Conservation (phyloP, 2,797 vertebrate species). For the Benthosema pterotum region DNA sequence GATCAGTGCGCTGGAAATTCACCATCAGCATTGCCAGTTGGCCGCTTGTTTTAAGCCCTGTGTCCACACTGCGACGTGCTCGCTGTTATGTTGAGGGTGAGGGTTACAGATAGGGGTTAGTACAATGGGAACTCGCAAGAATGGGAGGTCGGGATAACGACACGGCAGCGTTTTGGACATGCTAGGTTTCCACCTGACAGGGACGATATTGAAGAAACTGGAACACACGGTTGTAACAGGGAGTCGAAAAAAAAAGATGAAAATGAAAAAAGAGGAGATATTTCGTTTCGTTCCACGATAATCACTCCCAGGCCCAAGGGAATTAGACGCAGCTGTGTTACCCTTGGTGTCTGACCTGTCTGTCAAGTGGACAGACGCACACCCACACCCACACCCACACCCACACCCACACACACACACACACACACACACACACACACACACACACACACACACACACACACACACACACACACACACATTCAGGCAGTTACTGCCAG, state of each 20-base stretch:
- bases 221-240: conserved; percentile 7
- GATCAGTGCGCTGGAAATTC: too few relatives aligned
- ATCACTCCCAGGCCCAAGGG: conserved; percentile 61
- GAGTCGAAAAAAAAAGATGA: conserved; percentile 23
- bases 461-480: conserved; percentile 32
- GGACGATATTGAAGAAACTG: neutral
- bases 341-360: conserved; percentile 65
- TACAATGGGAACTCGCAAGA: too few relatives aligned
- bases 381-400: conserved; percentile 44
- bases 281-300: conserved; percentile 56
- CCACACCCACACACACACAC: conserved; percentile 24
- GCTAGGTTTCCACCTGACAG: too few relatives aligned
- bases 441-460: conserved; percentile 3
- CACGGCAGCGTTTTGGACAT: too few relatives aligned
- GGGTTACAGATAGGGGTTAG: too few relatives aligned
- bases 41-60: too few relatives aligned
- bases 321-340: conserved; percentile 76
- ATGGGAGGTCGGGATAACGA: too few relatives aligned
- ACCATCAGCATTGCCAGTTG: too few relatives aligned
- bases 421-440: conserved; percentile 18
- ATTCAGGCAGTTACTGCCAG: conserved; percentile 71
- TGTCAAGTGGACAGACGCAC: conserved; percentile 58
- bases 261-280: conserved; percentile 37
- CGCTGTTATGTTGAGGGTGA: too few relatives aligned
- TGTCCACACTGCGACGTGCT: too few relatives aligned